Percentiles rank a stretch among this genome's conserved stretches.
phyloP scores from a whole-genome alignment of 2,888 invertebrate species.

The Drosophila falleni region DNA sequence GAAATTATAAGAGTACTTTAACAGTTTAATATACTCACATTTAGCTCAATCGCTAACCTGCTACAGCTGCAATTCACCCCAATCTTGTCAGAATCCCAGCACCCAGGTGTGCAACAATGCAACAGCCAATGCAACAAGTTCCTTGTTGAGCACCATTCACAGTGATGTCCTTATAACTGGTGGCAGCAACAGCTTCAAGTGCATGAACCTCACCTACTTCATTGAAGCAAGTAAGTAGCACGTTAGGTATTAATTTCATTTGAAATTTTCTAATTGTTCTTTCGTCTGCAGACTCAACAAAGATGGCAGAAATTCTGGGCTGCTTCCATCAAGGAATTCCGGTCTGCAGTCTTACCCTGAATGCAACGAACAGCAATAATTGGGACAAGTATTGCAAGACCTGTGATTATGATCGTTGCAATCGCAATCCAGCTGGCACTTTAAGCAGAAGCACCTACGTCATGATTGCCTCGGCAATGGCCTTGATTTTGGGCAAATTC shows the following conservation, averaged over 20 bases:
- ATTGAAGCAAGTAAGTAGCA: slow-evolving; percentile 21
- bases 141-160: slow-evolving; percentile 23
- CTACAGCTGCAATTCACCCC: slow-evolving; percentile 39
- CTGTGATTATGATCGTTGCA: slow-evolving; percentile 45
- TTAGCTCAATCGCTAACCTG: slow-evolving; percentile 51
- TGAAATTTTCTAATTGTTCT: background rate
- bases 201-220: slow-evolving; percentile 45
- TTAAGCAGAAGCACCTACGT: slow-evolving; percentile 53
- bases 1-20: background rate
- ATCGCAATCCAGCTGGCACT: slow-evolving; percentile 54
- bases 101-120: slow-evolving; percentile 33
- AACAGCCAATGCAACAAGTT: slow-evolving; percentile 47
- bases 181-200: slow-evolving; percentile 22
- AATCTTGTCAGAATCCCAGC: slow-evolving; percentile 23
- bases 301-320: slow-evolving; percentile 22
- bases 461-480: slow-evolving; percentile 38
- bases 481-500: slow-evolving; percentile 42
- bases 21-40: background rate
- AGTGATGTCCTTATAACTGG: slow-evolving; percentile 16
- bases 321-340: slow-evolving; percentile 30
- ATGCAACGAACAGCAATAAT: background rate
- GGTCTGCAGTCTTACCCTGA: slow-evolving; percentile 34
- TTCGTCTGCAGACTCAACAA: slow-evolving; percentile 14
- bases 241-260: background rate
- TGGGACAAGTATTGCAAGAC: slow-evolving; percentile 11